Evolutionary conservation across 2,888 invertebrate genomes (phyloP).

Genomic region (Bellardia pandia): DNA sequence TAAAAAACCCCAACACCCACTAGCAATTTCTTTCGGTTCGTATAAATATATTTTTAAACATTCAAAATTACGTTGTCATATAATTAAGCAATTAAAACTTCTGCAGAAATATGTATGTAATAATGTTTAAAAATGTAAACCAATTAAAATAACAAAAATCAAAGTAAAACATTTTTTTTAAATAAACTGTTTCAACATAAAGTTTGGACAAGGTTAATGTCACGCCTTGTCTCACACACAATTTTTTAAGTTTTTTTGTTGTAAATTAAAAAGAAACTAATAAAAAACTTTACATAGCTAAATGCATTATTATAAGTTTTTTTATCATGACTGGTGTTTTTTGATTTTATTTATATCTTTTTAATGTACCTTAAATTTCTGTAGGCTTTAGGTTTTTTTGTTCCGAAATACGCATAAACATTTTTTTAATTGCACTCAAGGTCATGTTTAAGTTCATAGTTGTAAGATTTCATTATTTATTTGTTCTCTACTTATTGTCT

Average conservation of each 20-base stretch:
- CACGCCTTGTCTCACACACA: constrained; percentile 40
- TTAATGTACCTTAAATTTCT: constrained; percentile 7
- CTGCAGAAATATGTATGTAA: neutral
- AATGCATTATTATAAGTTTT: constrained; percentile 38
- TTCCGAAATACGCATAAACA: constrained; percentile 16
- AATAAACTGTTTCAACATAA: neutral
- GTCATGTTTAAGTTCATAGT: constrained; percentile 29
- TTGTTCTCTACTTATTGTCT: neutral
- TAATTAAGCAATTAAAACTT: neutral
- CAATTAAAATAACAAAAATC: neutral
- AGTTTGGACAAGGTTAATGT: constrained; percentile 61
- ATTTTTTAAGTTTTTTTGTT: neutral
- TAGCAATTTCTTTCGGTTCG: no score
- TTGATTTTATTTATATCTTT: constrained; percentile 16
- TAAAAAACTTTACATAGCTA: neutral
- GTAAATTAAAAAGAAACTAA: neutral
- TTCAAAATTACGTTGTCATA: no score
- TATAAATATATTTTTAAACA: no score
- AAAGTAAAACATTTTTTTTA: constrained; percentile 1
- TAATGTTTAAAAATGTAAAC: neutral
- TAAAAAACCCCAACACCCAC: constrained; percentile 27
- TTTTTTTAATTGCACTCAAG: constrained; percentile 61
- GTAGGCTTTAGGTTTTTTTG: constrained; percentile 49
- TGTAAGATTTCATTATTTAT: constrained; percentile 3
- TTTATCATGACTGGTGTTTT: neutral